A percentile compares a stretch with the other conserved stretches of the same genome.
Conservation (phyloP, 2,888 invertebrate genomes). For the Lymantria dispar region DNA sequence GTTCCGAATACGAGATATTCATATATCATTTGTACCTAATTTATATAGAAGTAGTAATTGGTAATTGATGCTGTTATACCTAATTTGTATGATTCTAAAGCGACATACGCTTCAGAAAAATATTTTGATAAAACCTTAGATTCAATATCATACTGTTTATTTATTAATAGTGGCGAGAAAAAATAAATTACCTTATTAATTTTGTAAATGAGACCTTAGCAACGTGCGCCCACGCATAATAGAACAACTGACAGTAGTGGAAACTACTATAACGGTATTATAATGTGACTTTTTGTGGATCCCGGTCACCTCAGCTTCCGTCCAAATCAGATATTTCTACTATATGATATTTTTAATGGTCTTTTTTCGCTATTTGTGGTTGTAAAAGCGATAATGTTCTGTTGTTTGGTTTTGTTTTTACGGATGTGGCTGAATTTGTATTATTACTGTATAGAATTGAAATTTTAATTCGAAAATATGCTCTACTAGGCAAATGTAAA, state of each 20-base stretch:
- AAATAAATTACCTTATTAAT: constrained; percentile 11
- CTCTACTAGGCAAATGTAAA: too few species aligned
- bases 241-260: constrained; percentile 29
- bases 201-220: constrained; percentile 2
- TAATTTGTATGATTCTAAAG: too few species aligned
- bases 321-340: constrained; percentile 17
- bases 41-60: not conserved
- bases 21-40: too few species aligned
- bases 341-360: constrained; percentile 16
- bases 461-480: too few species aligned
- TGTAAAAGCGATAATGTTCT: not conserved
- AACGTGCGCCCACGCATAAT: constrained; percentile 29
- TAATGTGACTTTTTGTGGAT: constrained; percentile 26
- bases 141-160: not conserved
- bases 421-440: not conserved
- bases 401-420: not conserved
- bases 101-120: not conserved
- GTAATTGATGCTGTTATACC: not conserved
- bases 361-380: constrained; percentile 1
- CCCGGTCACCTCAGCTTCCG: constrained; percentile 12
- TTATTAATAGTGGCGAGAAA: constrained; percentile 6
- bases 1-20: too few species aligned
- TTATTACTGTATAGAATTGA: too few species aligned
- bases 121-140: not conserved
- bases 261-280: constrained; percentile 37